Evolutionary conservation across 1,140 invertebrate genomes (phyloP).

Genomic region (Dinoponera quadriceps): DNA sequence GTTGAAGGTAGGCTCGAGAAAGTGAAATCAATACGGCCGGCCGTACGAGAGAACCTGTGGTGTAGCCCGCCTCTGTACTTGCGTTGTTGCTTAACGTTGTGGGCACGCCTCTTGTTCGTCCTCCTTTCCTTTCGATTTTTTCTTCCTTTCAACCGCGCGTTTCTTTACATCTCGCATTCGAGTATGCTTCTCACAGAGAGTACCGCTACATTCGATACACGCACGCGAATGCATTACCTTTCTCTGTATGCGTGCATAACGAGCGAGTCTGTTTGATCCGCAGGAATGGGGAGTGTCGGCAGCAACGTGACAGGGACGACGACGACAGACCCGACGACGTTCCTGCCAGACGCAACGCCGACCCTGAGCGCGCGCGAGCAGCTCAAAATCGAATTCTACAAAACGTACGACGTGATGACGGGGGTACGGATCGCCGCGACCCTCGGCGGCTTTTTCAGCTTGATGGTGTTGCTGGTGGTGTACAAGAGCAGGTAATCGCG

Average conservation of each 20-base stretch:
- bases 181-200: constrained; percentile 13
- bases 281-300: constrained; percentile 83
- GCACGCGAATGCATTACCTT: neutral
- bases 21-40: constrained; percentile 75
- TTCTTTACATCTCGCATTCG: constrained; percentile 28
- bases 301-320: constrained; percentile 73
- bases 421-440: constrained; percentile 95
- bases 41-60: constrained; percentile 30
- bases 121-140: constrained; percentile 4
- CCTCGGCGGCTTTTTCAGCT: constrained; percentile 93
- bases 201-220: constrained; percentile 12
- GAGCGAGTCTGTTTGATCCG: constrained; percentile 33
- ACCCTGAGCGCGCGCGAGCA: constrained; percentile 86
- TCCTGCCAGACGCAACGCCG: constrained; percentile 81
- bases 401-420: constrained; percentile 96
- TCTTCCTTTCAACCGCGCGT: constrained; percentile 27
- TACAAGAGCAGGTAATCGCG: constrained; percentile 91
- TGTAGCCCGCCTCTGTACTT: constrained; percentile 2
- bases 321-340: constrained; percentile 77
- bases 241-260: constrained; percentile 42
- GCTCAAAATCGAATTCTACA: constrained; percentile 92
- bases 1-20: constrained; percentile 64
- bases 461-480: constrained; percentile 94
- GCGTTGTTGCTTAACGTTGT: constrained; percentile 18
- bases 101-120: neutral